Percentiles rank a stretch among this genome's conserved stretches.
Evolutionary conservation across 2,797 vertebrate genomes (phyloP).

Genomic region (Smutsia temminckii): DNA sequence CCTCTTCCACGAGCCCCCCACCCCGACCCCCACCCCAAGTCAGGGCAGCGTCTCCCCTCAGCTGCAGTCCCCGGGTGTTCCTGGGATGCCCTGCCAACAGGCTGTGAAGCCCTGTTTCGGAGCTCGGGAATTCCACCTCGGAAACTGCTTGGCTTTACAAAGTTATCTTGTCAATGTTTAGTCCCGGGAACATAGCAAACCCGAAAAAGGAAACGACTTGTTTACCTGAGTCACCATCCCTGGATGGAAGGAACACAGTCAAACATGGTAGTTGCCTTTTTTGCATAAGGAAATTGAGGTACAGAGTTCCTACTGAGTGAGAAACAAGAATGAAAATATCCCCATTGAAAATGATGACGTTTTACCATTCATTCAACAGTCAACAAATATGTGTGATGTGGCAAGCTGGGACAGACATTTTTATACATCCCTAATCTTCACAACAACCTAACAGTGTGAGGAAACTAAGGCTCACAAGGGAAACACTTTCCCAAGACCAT

Average conservation of each 20-base stretch:
- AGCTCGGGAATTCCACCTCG: background rate
- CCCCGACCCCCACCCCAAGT: rapidly evolving
- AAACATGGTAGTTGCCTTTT: background rate
- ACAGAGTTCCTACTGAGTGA: background rate
- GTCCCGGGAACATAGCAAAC: background rate
- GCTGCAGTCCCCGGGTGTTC: background rate
- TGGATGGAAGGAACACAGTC: background rate
- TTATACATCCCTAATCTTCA: background rate
- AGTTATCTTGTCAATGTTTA: background rate
- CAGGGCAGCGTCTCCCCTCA: background rate
- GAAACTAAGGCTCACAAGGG: background rate
- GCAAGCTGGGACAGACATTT: background rate
- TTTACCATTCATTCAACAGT: background rate
- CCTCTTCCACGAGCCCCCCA: too few species aligned
- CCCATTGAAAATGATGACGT: background rate
- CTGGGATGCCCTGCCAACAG: background rate
- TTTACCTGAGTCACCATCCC: background rate
- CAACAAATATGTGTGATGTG: background rate
- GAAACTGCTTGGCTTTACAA: background rate
- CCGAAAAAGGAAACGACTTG: background rate
- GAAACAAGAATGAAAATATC: background rate
- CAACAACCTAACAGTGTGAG: too few species aligned
- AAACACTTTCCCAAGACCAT: background rate
- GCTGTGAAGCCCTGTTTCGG: background rate
- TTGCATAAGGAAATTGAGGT: background rate